Evolutionary conservation across 2,888 invertebrate genomes (phyloP).

Genomic region (Eupelmus urozonus): DNA sequence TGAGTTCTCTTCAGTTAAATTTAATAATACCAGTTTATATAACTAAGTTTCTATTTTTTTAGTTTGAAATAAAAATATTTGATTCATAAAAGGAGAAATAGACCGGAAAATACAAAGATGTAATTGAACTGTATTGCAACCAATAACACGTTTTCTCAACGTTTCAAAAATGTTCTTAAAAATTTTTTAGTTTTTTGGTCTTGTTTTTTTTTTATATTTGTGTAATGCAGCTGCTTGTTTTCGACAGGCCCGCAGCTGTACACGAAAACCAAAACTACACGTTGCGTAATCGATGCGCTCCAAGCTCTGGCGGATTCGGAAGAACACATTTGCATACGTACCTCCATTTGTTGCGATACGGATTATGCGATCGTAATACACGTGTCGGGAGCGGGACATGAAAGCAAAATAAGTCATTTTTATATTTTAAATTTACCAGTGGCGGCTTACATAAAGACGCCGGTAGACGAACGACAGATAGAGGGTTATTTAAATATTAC

Average conservation of each 20-base stretch:
- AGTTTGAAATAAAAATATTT: too few species aligned
- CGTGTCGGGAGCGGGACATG: not conserved
- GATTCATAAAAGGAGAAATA: too few species aligned
- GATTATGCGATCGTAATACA: slow-evolving; percentile 20
- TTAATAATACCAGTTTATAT: too few species aligned
- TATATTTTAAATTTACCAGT: slow-evolving; percentile 34
- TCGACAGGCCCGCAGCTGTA: not conserved
- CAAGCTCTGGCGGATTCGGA: slow-evolving; percentile 29
- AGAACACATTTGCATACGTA: slow-evolving; percentile 32
- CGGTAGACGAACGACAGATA: not conserved
- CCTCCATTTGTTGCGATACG: not conserved
- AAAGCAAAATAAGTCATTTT: slow-evolving; percentile 50
- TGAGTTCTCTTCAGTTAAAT: too few species aligned
- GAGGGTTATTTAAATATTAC: slow-evolving; percentile 45
- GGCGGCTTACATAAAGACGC: slow-evolving; percentile 14
- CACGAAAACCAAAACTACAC: not conserved
- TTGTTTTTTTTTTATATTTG: too few species aligned
- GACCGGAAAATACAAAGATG: too few species aligned
- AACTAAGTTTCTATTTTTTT: too few species aligned
- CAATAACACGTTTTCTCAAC: too few species aligned
- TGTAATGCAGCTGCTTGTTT: too few species aligned
- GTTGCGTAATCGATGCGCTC: slow-evolving; percentile 28
- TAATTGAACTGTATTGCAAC: too few species aligned
- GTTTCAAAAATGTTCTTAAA: not conserved
- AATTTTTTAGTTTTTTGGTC: not conserved